phyloP scores from a whole-genome alignment of 2,113 vertebrate species.

The Zingel zingel region DNA sequence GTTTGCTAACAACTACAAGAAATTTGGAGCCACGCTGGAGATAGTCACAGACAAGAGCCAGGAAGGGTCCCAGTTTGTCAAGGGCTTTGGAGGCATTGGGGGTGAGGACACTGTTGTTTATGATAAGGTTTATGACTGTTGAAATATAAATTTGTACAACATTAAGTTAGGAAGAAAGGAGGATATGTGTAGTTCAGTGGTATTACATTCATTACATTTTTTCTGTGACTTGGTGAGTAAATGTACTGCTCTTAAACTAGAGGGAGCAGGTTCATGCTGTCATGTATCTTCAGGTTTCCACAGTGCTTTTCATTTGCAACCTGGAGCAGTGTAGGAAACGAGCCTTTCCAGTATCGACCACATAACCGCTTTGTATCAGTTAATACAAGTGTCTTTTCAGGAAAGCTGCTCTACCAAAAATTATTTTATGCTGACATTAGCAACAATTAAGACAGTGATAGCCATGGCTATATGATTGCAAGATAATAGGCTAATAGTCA shows the following conservation, averaged over 20 bases:
- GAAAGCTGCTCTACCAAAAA: not conserved
- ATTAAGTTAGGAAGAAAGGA: not conserved
- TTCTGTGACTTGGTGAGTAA: not conserved
- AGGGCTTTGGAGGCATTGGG: constrained; percentile 99
- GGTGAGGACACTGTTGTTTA: constrained; percentile 83
- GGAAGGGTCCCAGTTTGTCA: constrained; percentile 99
- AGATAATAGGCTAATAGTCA: too few species aligned
- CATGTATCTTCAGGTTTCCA: not conserved
- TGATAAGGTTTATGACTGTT: not conserved
- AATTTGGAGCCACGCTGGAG: constrained; percentile 99
- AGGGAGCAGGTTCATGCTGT: not conserved
- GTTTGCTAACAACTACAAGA: constrained; percentile 99
- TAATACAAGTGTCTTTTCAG: not conserved
- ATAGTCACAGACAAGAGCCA: constrained; percentile 99
- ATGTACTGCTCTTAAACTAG: not conserved
- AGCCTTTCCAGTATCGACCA: not conserved
- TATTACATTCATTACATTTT: not conserved
- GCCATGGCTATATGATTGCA: not conserved
- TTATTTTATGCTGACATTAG: not conserved
- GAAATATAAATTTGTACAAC: not conserved
- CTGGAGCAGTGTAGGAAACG: not conserved
- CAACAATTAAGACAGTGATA: constrained; percentile 23
- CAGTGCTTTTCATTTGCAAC: not conserved
- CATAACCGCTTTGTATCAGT: not conserved
- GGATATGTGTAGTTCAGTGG: not conserved